Evolutionary conservation across 2,113 vertebrate species (phyloP).

Genomic region (Oreotrochilus melanogaster): DNA sequence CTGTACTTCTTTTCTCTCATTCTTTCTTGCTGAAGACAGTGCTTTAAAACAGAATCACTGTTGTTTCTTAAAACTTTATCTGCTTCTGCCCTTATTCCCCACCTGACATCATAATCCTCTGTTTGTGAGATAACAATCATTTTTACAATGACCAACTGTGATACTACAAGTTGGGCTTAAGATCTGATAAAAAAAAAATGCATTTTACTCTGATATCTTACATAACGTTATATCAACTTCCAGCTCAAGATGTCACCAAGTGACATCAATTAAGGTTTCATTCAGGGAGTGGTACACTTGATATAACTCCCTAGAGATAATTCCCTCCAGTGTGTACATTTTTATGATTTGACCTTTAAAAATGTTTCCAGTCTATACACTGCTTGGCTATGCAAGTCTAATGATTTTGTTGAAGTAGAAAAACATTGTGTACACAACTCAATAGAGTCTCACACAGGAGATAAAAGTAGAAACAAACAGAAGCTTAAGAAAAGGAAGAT

Average conservation of each 20-base stretch:
- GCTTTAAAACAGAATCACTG: conserved; percentile 42
- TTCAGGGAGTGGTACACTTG: conserved; percentile 49
- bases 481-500: conserved; percentile 14
- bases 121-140: conserved; percentile 59
- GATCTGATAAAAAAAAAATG: conserved; percentile 63
- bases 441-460: neutral
- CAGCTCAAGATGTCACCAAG: conserved; percentile 40
- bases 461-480: neutral
- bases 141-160: conserved; percentile 21
- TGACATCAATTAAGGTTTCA: conserved; percentile 54
- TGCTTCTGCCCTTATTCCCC: conserved; percentile 50
- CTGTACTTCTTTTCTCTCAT: conserved; percentile 3
- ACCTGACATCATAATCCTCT: conserved; percentile 67
- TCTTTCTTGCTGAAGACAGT: conserved; percentile 21
- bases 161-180: conserved; percentile 21
- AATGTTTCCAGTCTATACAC: neutral
- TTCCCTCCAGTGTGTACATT: neutral
- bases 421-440: neutral
- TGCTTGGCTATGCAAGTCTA: conserved; percentile 5
- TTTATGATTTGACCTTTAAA: conserved; percentile 55
- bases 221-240: conserved; percentile 43
- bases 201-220: conserved; percentile 44
- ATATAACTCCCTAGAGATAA: conserved; percentile 29
- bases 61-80: conserved; percentile 63
- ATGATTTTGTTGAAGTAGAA: conserved; percentile 9